Evolutionary conservation across 2,888 invertebrate genomes (phyloP).

Genomic region (Ryuthela nishihirai): DNA sequence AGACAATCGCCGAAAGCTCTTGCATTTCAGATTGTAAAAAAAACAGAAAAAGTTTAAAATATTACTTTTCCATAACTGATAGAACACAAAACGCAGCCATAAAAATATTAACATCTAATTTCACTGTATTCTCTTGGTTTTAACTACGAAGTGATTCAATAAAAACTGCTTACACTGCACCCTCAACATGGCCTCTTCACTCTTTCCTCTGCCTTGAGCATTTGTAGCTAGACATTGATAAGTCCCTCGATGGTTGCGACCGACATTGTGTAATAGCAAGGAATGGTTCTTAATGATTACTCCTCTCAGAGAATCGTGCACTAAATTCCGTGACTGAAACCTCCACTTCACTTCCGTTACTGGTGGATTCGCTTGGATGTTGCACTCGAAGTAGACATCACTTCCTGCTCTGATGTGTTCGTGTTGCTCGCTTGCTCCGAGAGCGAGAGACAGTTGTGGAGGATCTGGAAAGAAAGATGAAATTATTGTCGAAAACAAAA

Average conservation of each 20-base stretch:
- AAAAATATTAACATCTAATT: too few relatives aligned
- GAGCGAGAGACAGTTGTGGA: slow-evolving; percentile 72
- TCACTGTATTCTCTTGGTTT: too few relatives aligned
- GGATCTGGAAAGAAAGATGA: slow-evolving; percentile 61
- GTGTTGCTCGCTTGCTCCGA: slow-evolving; percentile 77
- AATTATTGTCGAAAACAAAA: too few relatives aligned
- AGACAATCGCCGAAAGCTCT: too few relatives aligned
- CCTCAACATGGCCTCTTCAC: slow-evolving; percentile 41
- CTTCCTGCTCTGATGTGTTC: slow-evolving; percentile 88
- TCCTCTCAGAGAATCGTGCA: slow-evolving; percentile 36
- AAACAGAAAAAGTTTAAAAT: too few relatives aligned
- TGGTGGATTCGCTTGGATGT: slow-evolving; percentile 80
- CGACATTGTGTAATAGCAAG: slow-evolving; percentile 42
- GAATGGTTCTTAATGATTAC: slow-evolving; percentile 43
- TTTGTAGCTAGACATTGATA: slow-evolving; percentile 43
- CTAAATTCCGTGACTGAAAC: slow-evolving; percentile 38
- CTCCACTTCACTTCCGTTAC: slow-evolving; percentile 77
- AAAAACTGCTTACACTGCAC: slow-evolving; percentile 42
- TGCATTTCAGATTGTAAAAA: too few relatives aligned
- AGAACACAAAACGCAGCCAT: too few relatives aligned
- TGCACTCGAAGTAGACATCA: slow-evolving; percentile 89
- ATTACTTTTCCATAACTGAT: too few relatives aligned
- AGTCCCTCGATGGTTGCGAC: slow-evolving; percentile 40
- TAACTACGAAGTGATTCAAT: too few relatives aligned
- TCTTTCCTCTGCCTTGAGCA: slow-evolving; percentile 41